Base-by-base conservation (phyloP, 2,797 vertebrate genomes). In the Knipowitschia caucasica region DNA sequence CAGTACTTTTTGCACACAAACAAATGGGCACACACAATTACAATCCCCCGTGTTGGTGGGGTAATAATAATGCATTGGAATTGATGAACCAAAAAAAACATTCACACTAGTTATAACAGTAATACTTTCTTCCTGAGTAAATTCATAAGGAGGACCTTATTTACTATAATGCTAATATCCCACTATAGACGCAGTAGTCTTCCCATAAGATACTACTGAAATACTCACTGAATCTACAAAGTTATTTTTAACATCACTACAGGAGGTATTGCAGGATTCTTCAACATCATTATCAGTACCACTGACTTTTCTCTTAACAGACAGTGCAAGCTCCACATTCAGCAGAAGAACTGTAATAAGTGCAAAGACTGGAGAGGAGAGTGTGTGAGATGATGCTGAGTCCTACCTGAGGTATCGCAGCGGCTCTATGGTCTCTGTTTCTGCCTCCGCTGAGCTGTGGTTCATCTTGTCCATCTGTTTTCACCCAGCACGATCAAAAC, bases 361-460 rank as follows among this genome's bases (percentile, higher is more conserved):
- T 53, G 20, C 18, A 42, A 39, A 14, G 30, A 23, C 2, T 36
- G 9, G 1, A 42, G 18, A 24, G 23, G 1, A 26, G 39, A 56
- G 39, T 42, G 39, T 23, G 17, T 42, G 46, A 24, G 34, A 25
- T 1, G 11, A 56, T 15, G n/a, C 55, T 60, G 59, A 63, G 50
- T 65, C 82, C 64, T 89, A 92, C 90, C 89, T 91, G 80, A 92
- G 84, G 80, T 87, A 90, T 20, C 88, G 89, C 80, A 92, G 82
- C 2, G 87, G 79, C 62, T 92, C 90, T 68, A 81, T 88, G 78
- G 76, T 87, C 68, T 89, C 90, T 35, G 84, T 66, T 33, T 89
- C 88, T 63, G 82, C 86, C 50, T 91, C 89, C 23, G 79, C 86
- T 58, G 87, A 85, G 86, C 88, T 90, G 81, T 91, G 87, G 80